Evolutionary conservation across 1,140 invertebrate species (phyloP), one percentile per base, ranked within the genome.

Genomic region (Papilio dardanus): DNA sequence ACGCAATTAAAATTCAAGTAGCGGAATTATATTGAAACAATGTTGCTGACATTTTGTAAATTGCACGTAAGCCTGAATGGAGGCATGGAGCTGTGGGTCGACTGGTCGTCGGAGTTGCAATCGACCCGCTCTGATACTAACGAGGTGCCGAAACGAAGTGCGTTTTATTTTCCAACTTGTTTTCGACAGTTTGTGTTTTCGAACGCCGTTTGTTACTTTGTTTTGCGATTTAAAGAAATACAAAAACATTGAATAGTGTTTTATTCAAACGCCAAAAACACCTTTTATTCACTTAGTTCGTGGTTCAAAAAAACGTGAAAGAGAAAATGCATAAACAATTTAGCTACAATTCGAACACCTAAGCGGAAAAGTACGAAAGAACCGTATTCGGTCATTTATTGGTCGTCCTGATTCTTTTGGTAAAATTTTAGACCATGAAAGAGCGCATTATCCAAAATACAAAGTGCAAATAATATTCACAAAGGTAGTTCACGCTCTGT

Each of bases 401-500:
- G 10, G 21, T 10, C 19, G 33, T 35, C 2, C 16, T 21, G 5
- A 68, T 35, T 68, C 14, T 40, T 68, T 40, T 35, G 19, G 3
- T 68, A 35, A 21, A 67, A 35, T 19, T 1, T 2, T n/a, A 35
- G 30, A 67, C 16, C 8, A 30, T 68, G 28, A 68, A 68, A 68
- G 19, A 68, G n/a, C 33, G 19, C 67, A 69, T 69, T 40, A 69
- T 19, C 35, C 8, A 37, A 69, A 69, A 69, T 35, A 42, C 35
- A 37, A 40, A 40, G 67, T 37, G 19, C 35, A 69, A 37, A 69
- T 40, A 69, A 24, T 69, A 69, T 69, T 69, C 67, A 69, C 67
- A 69, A 69, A 69, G 67, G 67, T 69, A 69, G 67, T 42, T 69
- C 35, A 69, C 33, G 67, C 67, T 69, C 67, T 69, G 67, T 69